Evolutionary conservation across 37 sponge, comb jelly and placozoan genomes (phyloP).

Genomic region (Amphimedon queenslandica): DNA sequence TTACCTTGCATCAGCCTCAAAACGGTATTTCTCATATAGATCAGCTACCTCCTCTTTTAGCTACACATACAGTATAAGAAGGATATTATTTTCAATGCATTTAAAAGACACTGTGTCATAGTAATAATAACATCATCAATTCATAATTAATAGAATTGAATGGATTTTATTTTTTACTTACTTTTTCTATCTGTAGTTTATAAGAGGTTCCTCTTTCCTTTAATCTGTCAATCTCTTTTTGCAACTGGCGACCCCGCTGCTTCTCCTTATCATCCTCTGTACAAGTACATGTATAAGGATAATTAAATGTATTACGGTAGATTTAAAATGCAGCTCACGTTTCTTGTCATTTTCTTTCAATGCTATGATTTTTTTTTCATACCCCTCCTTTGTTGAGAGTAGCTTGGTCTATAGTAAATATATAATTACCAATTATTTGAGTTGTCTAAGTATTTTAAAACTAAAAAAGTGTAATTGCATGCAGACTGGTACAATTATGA

Average conservation of each 20-base stretch:
- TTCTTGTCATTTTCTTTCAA: slow-evolving; percentile 65
- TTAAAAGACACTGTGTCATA: no score
- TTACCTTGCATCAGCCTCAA: slow-evolving; percentile 89
- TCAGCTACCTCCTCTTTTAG: slow-evolving; percentile 63
- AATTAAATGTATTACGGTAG: no score
- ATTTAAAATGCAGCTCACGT: no score
- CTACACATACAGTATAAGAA: slow-evolving; percentile 34
- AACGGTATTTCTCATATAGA: slow-evolving; percentile 63
- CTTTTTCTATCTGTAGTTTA: slow-evolving; percentile 61
- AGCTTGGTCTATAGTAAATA: slow-evolving; percentile 40
- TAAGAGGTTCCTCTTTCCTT: slow-evolving; percentile 61
- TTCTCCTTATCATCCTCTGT: slow-evolving; percentile 44
- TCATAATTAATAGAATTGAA: not conserved
- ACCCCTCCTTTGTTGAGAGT: slow-evolving; percentile 64
- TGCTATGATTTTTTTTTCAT: slow-evolving; percentile 62
- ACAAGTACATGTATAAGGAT: not conserved
- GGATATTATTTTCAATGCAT: no score
- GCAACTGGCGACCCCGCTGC: slow-evolving; percentile 50
- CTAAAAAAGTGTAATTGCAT: no score
- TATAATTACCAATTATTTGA: no score
- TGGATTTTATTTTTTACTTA: slow-evolving; percentile 8
- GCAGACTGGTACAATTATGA: no score
- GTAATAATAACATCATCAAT: no score
- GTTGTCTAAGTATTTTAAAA: no score
- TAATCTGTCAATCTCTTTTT: slow-evolving; percentile 29